Evolutionary conservation across 2,888 invertebrate genomes (phyloP).

Genomic region (Brachylomia viminalis): DNA sequence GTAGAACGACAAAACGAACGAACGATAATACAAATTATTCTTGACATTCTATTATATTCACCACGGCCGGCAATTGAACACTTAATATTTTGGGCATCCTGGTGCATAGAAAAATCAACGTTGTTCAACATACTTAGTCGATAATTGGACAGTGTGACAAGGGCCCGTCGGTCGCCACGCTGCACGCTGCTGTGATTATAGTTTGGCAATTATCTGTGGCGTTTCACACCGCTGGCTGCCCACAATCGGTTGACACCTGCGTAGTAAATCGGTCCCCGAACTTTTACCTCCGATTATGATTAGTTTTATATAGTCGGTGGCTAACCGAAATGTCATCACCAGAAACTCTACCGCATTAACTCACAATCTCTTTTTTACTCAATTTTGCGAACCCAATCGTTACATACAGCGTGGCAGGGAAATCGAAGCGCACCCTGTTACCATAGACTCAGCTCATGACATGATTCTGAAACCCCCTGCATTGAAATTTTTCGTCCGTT

Average conservation of each 20-base stretch:
- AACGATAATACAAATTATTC: too few species aligned
- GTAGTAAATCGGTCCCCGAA: constrained; percentile 60
- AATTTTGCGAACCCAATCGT: neutral
- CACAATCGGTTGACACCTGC: constrained; percentile 65
- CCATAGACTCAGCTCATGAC: too few species aligned
- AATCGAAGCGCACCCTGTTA: too few species aligned
- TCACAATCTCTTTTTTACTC: neutral
- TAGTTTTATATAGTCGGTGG: neutral
- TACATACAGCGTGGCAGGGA: neutral
- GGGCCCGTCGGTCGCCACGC: constrained; percentile 12
- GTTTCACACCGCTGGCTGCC: constrained; percentile 51
- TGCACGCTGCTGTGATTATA: constrained; percentile 35
- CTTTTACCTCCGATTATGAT: constrained; percentile 15
- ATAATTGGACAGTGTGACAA: constrained; percentile 25
- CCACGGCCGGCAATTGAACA: too few species aligned
- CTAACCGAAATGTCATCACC: constrained; percentile 15
- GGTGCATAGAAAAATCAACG: neutral
- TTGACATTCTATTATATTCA: neutral
- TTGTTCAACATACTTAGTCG: constrained; percentile 1
- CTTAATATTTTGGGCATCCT: neutral
- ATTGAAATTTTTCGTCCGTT: too few species aligned
- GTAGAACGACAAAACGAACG: too few species aligned
- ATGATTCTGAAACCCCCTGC: too few species aligned
- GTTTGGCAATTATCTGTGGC: constrained; percentile 54
- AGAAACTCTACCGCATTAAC: neutral